Conservation (phyloP, 2,888 invertebrate genomes). For the Apoda limacodes region DNA sequence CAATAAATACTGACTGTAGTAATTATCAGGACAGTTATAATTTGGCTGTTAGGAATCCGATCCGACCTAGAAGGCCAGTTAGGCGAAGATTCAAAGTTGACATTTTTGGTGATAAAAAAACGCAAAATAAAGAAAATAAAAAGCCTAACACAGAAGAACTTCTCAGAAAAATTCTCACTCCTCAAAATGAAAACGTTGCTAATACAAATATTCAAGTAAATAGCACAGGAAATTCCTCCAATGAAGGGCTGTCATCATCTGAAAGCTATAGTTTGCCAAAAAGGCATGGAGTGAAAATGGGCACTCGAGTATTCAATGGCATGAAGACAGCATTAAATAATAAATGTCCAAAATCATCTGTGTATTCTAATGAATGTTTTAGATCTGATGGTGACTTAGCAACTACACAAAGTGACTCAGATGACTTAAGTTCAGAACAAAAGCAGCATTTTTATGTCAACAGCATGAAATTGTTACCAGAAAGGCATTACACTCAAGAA, state of each 20-base stretch:
- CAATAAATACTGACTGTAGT: constrained; percentile 46
- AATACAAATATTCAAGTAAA: constrained; percentile 27
- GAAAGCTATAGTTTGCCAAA: constrained; percentile 64
- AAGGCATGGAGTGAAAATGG: constrained; percentile 80
- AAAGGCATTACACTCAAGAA: constrained; percentile 49
- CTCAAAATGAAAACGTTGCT: constrained; percentile 38
- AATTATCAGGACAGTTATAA: constrained; percentile 66
- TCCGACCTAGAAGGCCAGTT: constrained; percentile 45
- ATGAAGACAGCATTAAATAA: constrained; percentile 37
- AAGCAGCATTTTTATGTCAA: constrained; percentile 62
- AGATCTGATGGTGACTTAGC: constrained; percentile 49
- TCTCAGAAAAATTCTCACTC: constrained; percentile 47
- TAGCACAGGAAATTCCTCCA: constrained; percentile 45
- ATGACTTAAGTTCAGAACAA: constrained; percentile 53
- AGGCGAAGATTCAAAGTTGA: constrained; percentile 66
- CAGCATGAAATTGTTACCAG: constrained; percentile 60
- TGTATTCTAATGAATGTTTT: constrained; percentile 30
- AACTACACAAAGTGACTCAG: constrained; percentile 58
- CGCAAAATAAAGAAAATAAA: constrained; percentile 78
- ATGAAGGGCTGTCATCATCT: constrained; percentile 59
- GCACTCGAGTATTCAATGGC: constrained; percentile 74
- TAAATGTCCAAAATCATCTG: constrained; percentile 32
- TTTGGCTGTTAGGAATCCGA: constrained; percentile 57
- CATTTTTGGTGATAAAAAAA: constrained; percentile 61
- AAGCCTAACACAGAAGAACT: constrained; percentile 66